Conservation (phyloP, 2,888 invertebrate species). For the Polydrusus tereticollis region DNA sequence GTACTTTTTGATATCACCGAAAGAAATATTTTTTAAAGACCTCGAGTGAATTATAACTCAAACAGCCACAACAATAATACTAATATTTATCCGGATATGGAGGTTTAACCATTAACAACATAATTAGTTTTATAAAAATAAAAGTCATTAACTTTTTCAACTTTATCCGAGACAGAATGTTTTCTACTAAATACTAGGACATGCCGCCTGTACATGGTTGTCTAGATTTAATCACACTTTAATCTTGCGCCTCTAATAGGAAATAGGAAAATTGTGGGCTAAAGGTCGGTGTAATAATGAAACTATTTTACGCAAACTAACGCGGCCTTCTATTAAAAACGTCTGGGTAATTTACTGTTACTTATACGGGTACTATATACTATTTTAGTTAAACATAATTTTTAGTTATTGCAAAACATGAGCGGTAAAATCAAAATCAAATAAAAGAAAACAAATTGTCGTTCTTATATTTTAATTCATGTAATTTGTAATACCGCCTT, state of each 20-base stretch:
- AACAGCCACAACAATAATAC: too few relatives aligned
- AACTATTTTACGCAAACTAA: constrained; percentile 40
- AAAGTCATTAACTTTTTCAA: too few relatives aligned
- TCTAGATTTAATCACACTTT: constrained; percentile 34
- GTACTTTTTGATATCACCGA: background rate
- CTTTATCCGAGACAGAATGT: too few relatives aligned
- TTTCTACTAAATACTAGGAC: constrained; percentile 33
- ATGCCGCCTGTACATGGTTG: constrained; percentile 28
- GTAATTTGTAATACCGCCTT: too few relatives aligned
- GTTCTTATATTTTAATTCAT: too few relatives aligned
- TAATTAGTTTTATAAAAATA: too few relatives aligned
- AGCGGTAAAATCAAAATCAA: too few relatives aligned
- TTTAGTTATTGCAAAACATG: too few relatives aligned
- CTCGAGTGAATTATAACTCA: too few relatives aligned
- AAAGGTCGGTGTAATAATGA: constrained; percentile 37
- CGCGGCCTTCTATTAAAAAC: background rate
- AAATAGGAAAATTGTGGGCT: constrained; percentile 42
- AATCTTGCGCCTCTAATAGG: constrained; percentile 36
- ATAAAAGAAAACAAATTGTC: too few relatives aligned
- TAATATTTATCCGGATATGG: too few relatives aligned
- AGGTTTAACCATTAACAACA: too few relatives aligned
- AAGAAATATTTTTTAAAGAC: background rate
- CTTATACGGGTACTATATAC: constrained; percentile 14
- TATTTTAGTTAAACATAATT: background rate
- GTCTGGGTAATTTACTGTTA: background rate